Evolutionary conservation across 2,888 invertebrate species (phyloP), one percentile per base, ranked within the genome.

Genomic region (Pterobdella sp.): DNA sequence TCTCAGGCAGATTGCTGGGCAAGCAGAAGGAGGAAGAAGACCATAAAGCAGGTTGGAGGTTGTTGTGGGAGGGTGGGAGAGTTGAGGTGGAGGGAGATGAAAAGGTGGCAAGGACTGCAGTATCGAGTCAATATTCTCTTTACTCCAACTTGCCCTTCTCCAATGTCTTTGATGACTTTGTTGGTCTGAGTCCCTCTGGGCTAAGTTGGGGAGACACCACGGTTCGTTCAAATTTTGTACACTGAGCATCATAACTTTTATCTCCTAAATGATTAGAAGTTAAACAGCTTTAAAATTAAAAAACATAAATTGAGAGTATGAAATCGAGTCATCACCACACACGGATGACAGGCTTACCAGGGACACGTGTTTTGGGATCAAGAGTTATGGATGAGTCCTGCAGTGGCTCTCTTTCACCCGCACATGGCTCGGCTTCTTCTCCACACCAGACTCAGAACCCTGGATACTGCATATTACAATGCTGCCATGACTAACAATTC

Each of bases 301-400:
- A 60, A 69, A 18, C 14, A 69, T 35, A 67, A 67, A 67, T 31
- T 7, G 14, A 22, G n/a, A 14, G n/a, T 29, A 63, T 14, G n/a
- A 26, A 10, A 7, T 14, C 31, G 14, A 29, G 7, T 10, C 14
- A 64, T 7, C 7, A 26, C 7, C 26, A 64, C 14, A 7, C 7
- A 26, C 7, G 1, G n/a, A 37, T 49, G 76, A 36, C 63, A 81
- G 81, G 81, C 81, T 72, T 83, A 83, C 73, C 74, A 76, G 69
- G 83, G 84, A 22, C 83, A 84, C 73, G 80, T 83, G 67, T 83
- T 84, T 74, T 84, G 84, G 83, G 84, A 84, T 75, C 81, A 82
- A 75, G 84, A 84, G 73, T 82, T 80, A 1, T 84, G 84, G 84
- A 83, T 84, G 83, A 82, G 78, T 72, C 83, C 84, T 1, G 74